Evolutionary conservation across 2,888 invertebrate species (phyloP).

Genomic region (Lapara coniferarum): DNA sequence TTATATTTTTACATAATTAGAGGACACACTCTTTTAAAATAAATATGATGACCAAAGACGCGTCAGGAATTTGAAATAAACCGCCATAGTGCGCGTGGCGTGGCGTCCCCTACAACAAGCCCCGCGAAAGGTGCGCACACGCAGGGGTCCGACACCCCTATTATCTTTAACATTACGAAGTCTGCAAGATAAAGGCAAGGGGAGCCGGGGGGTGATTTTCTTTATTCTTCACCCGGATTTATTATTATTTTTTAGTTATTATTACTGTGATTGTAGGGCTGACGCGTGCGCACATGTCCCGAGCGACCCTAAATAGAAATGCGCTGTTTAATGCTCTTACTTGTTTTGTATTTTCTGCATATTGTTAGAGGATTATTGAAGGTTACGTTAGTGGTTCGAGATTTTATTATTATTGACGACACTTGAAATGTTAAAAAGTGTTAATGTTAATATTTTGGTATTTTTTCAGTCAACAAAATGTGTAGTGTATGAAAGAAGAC

Average conservation of each 20-base stretch:
- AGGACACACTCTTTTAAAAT: background rate
- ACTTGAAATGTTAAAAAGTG: background rate
- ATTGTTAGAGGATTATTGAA: slow-evolving; percentile 76
- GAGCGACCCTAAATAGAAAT: slow-evolving; percentile 63
- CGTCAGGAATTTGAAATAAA: slow-evolving; percentile 72
- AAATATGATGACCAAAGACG: slow-evolving; percentile 37
- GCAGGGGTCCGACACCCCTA: slow-evolving; percentile 75
- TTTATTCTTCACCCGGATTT: slow-evolving; percentile 83
- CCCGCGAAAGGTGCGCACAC: slow-evolving; percentile 78
- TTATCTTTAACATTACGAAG: slow-evolving; percentile 82
- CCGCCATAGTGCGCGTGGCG: slow-evolving; percentile 66
- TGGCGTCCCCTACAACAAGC: slow-evolving; percentile 57
- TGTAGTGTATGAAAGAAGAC: background rate
- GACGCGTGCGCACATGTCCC: slow-evolving; percentile 82
- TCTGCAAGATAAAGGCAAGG: slow-evolving; percentile 83
- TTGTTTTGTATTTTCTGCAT: slow-evolving; percentile 62
- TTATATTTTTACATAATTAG: background rate
- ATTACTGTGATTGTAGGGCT: slow-evolving; percentile 77
- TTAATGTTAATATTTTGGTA: background rate
- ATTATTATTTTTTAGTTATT: slow-evolving; percentile 84
- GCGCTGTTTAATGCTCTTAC: slow-evolving; percentile 73
- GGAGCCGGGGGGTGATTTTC: slow-evolving; percentile 81
- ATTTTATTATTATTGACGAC: background rate
- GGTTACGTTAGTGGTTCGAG: slow-evolving; percentile 68
- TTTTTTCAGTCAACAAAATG: background rate